Evolutionary conservation across 92 coral and sea anemone species (phyloP), one percentile per base, ranked within the genome.

Genomic region (Actinostola sp.): DNA sequence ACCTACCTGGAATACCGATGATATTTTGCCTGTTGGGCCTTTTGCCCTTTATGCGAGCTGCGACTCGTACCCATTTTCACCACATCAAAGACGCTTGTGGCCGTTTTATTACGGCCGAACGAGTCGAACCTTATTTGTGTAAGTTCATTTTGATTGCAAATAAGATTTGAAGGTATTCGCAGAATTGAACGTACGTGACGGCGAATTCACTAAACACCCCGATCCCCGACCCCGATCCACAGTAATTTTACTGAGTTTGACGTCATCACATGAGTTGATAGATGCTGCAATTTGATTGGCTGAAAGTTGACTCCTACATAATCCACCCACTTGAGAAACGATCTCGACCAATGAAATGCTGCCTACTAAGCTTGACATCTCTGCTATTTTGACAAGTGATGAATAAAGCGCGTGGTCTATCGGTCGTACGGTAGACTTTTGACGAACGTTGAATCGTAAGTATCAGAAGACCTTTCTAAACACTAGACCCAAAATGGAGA

Each of bases 401-500:
- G 6, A 11, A 24, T 31, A 6, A 20, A 53, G 2, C 20, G 7
- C 4, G 13, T 53, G 32, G 60, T 53, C 8, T 20, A 31, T 20
- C 13, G 30, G 25, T 6, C 21, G 25, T 2, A 1, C 30, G 6
- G 7, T 11, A 21, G 29, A 53, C 60, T n/a, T n/a, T n/a, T n/a
- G n/a, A n/a, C 32, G 3, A 20, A 6, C 32, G 32, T 53, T 53
- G 60, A 53, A 2, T 53, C 15, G 32, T 20, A 17, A 9, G 54
- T 20, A 2, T 28, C 8, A 25, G 8, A 53, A 53, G n/a, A n/a
- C n/a, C n/a, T 7, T 53, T 53, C 6, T 21, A 25, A 53, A 53
- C 20, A 10, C 21, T 8, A 20, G n/a, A n/a, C n/a, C n/a, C n/a
- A 61, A 46, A 43, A 73, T 61, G 71, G 70, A 43, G 39, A 38